A percentile compares a stretch with the other conserved stretches of the same genome.
These are phyloP conservation scores for Lerema accius DNA, from an alignment of 1,140 invertebrate genomes.

Conservation along the genomic window DNA sequence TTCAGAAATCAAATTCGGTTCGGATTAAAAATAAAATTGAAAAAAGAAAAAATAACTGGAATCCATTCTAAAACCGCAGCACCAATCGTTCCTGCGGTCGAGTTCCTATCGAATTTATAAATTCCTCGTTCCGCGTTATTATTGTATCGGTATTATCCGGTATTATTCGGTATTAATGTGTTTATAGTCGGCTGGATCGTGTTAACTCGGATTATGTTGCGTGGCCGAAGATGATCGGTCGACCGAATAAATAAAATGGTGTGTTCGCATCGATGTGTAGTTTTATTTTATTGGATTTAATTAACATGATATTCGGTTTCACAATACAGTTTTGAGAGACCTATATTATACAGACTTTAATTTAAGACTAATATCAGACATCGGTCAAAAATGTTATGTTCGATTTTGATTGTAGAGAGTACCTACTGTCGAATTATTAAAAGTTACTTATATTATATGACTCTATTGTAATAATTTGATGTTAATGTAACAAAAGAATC, in stretches of 20 bases:
- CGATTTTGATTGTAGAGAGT: too few species aligned
- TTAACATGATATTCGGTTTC: too few species aligned
- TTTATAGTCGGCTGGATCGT: slow-evolving; percentile 5
- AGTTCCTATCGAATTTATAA: slow-evolving; percentile 19
- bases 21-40: background rate
- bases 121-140: slow-evolving; percentile 11
- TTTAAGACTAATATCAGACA: too few species aligned
- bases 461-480: too few species aligned
- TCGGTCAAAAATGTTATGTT: too few species aligned
- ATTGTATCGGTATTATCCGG: slow-evolving; percentile 13
- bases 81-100: slow-evolving; percentile 3
- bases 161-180: slow-evolving; percentile 12
- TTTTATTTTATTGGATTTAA: slow-evolving; percentile 5
- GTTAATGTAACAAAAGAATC: too few species aligned
- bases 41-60: background rate
- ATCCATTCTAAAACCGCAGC: background rate
- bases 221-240: slow-evolving; percentile 2
- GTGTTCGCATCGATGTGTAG: too few species aligned
- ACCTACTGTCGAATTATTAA: too few species aligned
- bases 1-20: background rate
- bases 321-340: too few species aligned
- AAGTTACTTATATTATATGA: too few species aligned
- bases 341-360: too few species aligned
- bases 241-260: slow-evolving; percentile 3
- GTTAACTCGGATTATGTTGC: slow-evolving; percentile 14